Conservation (phyloP, 2,888 invertebrate species). For the Drosophila prostipennis region DNA sequence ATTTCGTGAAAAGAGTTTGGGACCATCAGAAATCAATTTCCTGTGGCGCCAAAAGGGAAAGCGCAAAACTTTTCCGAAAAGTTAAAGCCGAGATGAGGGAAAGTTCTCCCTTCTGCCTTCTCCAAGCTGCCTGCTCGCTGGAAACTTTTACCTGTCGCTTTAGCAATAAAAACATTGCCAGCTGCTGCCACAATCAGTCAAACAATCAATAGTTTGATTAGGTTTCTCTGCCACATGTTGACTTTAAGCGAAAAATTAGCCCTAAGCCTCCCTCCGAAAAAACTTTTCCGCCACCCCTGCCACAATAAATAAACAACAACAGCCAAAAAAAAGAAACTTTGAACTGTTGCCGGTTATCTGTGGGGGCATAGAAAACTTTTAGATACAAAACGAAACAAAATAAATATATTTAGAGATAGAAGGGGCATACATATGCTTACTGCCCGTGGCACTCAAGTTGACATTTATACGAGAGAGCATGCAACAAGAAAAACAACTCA, state of each 20-base stretch:
- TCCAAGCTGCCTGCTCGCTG: neutral
- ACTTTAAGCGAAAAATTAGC: constrained; percentile 55
- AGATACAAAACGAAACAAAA: constrained; percentile 25
- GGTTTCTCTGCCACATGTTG: constrained; percentile 73
- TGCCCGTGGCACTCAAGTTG: constrained; percentile 48
- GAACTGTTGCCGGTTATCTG: constrained; percentile 75
- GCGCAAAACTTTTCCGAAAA: constrained; percentile 63
- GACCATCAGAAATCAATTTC: constrained; percentile 76
- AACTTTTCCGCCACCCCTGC: constrained; percentile 17
- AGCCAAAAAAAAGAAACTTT: constrained; percentile 56
- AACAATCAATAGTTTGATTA: constrained; percentile 79
- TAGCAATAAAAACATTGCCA: constrained; percentile 64
- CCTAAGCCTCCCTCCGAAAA: constrained; percentile 35
- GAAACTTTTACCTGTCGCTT: constrained; percentile 70
- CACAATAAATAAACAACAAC: constrained; percentile 48
- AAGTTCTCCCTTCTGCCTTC: constrained; percentile 31
- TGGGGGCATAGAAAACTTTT: constrained; percentile 36
- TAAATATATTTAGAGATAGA: constrained; percentile 25
- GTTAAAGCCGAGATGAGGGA: constrained; percentile 64
- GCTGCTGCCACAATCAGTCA: constrained; percentile 68
- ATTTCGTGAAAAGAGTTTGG: constrained; percentile 35
- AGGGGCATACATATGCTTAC: constrained; percentile 31
- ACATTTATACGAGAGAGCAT: constrained; percentile 50
- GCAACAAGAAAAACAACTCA: constrained; percentile 52
- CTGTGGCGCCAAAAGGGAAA: constrained; percentile 60